Percentiles rank a stretch among this genome's conserved stretches.
phyloP scores from a whole-genome alignment of 2,113 vertebrate genomes.

The Apus apus region DNA sequence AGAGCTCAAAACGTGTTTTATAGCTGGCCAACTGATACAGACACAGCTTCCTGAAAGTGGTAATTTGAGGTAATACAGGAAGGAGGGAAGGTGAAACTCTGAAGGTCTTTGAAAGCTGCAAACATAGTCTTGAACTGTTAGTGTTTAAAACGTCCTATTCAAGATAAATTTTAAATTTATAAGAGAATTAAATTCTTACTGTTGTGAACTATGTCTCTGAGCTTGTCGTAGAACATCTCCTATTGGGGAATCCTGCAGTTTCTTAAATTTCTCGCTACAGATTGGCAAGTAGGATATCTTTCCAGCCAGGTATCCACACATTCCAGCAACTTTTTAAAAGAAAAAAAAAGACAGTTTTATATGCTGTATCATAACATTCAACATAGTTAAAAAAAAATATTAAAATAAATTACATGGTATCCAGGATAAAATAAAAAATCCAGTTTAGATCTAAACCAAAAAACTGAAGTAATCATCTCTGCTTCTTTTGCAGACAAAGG shows the following conservation, averaged over 20 bases:
- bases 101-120: background rate
- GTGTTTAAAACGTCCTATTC: background rate
- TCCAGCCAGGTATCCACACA: slow-evolving; percentile 87
- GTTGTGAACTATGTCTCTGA: slow-evolving; percentile 53
- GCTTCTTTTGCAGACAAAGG: background rate
- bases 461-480: background rate
- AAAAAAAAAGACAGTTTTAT: background rate
- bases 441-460: background rate
- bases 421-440: background rate
- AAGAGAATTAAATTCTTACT: slow-evolving; percentile 70
- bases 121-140: background rate
- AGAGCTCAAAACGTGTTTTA: background rate
- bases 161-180: background rate
- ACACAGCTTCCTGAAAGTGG: background rate
- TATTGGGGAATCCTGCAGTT: slow-evolving; percentile 88
- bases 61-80: background rate
- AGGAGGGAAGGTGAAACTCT: background rate
- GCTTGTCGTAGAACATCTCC: slow-evolving; percentile 84
- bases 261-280: slow-evolving; percentile 91
- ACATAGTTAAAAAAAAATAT: background rate
- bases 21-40: background rate
- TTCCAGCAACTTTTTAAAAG: slow-evolving; percentile 83
- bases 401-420: background rate
- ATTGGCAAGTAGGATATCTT: slow-evolving; percentile 89
- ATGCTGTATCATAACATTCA: background rate